Percentiles rank a stretch among this genome's conserved stretches.
phyloP scores from a whole-genome alignment of 2,797 vertebrate genomes.

The Mus spretus region DNA sequence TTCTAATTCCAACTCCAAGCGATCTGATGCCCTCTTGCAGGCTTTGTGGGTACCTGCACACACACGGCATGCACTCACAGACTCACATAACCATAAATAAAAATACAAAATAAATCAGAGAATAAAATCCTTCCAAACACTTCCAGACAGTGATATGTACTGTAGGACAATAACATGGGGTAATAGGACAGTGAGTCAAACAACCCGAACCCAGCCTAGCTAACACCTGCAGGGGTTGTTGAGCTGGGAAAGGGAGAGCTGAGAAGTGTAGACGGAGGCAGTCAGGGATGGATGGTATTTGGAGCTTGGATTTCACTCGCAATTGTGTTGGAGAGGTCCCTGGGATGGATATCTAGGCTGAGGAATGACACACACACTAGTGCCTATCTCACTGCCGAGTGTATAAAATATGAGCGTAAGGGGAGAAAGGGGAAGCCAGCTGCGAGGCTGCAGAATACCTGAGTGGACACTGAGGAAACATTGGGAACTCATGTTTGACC shows the following conservation, averaged over 20 bases:
- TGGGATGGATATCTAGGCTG: not conserved
- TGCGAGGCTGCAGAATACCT: not conserved
- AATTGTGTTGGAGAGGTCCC: not conserved
- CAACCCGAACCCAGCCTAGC: not conserved
- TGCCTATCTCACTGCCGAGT: not conserved
- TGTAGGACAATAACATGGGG: not conserved
- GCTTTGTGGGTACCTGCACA: not conserved
- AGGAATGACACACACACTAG: not conserved
- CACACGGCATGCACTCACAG: not conserved
- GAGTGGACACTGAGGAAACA: not conserved
- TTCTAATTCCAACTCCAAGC: not conserved
- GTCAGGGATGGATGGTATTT: not conserved
- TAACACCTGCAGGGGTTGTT: not conserved
- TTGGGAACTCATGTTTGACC: not conserved
- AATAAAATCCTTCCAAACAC: not conserved
- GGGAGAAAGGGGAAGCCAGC: not conserved
- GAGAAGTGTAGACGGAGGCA: not conserved
- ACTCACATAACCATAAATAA: not conserved
- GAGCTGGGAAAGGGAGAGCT: not conserved
- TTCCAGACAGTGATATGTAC: not conserved
- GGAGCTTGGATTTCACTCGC: not conserved
- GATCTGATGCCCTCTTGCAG: not conserved
- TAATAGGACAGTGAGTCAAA: not conserved
- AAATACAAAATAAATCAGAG: not conserved
- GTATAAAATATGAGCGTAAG: not conserved